Base-by-base conservation (phyloP, 2,797 vertebrate species). In the Furcifer pardalis region DNA sequence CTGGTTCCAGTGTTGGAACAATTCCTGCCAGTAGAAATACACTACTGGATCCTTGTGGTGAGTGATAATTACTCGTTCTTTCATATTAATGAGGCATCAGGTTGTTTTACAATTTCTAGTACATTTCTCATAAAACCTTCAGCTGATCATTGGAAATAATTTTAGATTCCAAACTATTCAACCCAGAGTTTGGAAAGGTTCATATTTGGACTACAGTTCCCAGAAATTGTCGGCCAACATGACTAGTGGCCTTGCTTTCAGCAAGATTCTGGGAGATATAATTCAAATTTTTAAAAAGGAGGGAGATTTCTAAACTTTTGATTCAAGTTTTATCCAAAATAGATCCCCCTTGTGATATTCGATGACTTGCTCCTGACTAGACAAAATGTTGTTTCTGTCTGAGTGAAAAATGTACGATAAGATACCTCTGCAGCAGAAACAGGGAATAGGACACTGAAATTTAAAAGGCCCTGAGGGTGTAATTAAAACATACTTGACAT, bases 401-500 rank as follows among this genome's bases (percentile, higher is more conserved):
- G 91, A 62, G 88, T 91, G 90, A 91, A 90, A 94, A 95, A 90
- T 89, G 88, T 79, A 80, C 86, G 94, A 94, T 94, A 92, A 91
- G 87, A 81, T 4, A 44, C 90, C 94, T 91, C 89, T 90, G 92
- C 42, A 74, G 77, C 86, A 86, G 92, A 93, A 90, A 89, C 82
- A 89, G 83, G 77, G 75, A 90, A 90, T 92, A 92, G 84, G 87
- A 88, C 86, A 79, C 89, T 87, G 86, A 87, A 81, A 90, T 87
- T 86, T 5, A 86, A 92, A 94, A 91, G 86, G 83, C 92, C 88
- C 91, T 84, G 80, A 88, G 56, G 82, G 92, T 90, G 87, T 91
- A 92, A 93, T 88, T 84, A 93, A 84, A 87, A 89, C 91, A 94
- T 92, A 74, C 92, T 95, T 91, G 87, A 92, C 91, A 92, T 93